Base-by-base conservation (phyloP, 2,797 vertebrate genomes). In the Adrianichthys oophorus region DNA sequence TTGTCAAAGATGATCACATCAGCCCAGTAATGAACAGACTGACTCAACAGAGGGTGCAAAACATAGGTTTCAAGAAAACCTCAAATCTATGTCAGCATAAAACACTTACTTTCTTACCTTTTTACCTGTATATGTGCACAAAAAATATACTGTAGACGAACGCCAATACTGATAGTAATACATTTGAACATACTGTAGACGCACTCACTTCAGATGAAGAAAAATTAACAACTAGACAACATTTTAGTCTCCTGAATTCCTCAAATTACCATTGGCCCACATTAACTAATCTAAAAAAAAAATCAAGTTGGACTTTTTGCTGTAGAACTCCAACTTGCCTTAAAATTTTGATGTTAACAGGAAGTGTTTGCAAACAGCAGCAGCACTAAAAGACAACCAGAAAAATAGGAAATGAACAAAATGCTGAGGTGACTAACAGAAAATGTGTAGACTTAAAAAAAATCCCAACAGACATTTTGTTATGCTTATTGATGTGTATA, bases 1-100 rank as follows among this genome's bases (percentile, higher is more conserved):
- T 82, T 72, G 86, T 87, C 87, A 87, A 88, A 91, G 82, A 83
- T 85, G 84, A 91, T 92, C 79, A 89, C 76, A 88, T 91, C 85
- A 85, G 48, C 52, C 76, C 73, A 62, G 32, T 62, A 76, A 73
- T 83, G 73, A 81, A 76, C 48, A 56, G 62, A 56, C 69, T 29
- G 59, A 83, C 75, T 78, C 70, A 74, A 56, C 70, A 65, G 32
- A 79, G 72, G 23, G 49, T 26, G 29, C 21, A 51, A 41, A 1
- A 49, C 51, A 52, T 4, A 66, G 58, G 56, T 37, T 70, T 77
- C 62, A 29, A 46, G 70, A 79, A 78, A 13, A 52, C 62, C 76
- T 83, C 60, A 15, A 51, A 80, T 74, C 52, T n/a, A 68, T 19
- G 64, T 5, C 21, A 55, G 41, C 8, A 0, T 52, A 60, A 72